Evolutionary conservation across 2,113 vertebrate genomes (phyloP).

Genomic region (Crocuta crocuta): DNA sequence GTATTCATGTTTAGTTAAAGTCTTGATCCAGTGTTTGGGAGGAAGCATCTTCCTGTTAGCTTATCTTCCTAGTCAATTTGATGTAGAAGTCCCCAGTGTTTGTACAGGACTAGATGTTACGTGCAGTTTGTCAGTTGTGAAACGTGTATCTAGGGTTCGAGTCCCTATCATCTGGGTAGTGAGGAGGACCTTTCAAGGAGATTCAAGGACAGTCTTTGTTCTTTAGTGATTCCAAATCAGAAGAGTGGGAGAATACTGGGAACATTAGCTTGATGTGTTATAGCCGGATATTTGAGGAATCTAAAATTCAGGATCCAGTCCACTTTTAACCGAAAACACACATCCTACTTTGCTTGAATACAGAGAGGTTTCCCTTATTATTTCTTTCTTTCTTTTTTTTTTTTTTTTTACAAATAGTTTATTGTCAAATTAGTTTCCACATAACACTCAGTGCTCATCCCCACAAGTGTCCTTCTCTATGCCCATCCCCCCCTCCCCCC

Average conservation of each 20-base stretch:
- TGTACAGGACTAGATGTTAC: not conserved
- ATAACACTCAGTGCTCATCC: no score
- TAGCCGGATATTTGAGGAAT: not conserved
- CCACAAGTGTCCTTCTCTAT: no score
- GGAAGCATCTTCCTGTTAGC: not conserved
- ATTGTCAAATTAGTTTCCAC: no score
- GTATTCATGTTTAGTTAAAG: not conserved
- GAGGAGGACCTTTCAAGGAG: not conserved
- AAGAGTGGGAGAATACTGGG: not conserved
- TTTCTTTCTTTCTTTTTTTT: not conserved
- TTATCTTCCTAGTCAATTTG: not conserved
- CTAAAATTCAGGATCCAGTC: not conserved
- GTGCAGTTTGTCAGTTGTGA: not conserved
- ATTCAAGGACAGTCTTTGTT: not conserved
- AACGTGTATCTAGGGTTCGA: not conserved
- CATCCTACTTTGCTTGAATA: not conserved
- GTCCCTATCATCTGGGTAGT: not conserved
- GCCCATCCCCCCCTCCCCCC: no score
- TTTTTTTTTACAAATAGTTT: no score
- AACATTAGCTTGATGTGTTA: not conserved
- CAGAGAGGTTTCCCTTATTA: not conserved
- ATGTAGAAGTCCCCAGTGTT: not conserved
- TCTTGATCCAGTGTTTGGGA: not conserved
- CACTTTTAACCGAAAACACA: not conserved
- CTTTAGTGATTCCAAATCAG: not conserved